phyloP scores from a whole-genome alignment of 2,113 vertebrate genomes.

The Gobiocypris rarus region DNA sequence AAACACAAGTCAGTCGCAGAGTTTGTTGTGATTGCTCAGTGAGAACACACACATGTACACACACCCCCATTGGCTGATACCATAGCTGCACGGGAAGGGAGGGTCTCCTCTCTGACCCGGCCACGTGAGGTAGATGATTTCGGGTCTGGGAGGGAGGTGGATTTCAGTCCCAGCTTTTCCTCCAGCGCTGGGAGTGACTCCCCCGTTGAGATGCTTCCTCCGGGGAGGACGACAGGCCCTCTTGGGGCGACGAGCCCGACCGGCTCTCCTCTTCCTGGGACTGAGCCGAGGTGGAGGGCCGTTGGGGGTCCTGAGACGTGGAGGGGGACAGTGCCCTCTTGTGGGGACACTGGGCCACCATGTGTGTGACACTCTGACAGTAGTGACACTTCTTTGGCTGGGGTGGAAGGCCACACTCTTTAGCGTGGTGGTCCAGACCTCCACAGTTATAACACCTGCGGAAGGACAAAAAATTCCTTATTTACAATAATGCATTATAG shows the following conservation, averaged over 20 bases:
- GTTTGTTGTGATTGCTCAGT: slow-evolving; percentile 52
- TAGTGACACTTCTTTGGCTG: slow-evolving; percentile 99
- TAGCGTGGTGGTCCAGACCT: slow-evolving; percentile 97
- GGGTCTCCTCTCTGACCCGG: slow-evolving; percentile 69
- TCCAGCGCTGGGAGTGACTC: slow-evolving; percentile 89
- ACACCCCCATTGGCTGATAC: slow-evolving; percentile 62
- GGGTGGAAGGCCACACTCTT: slow-evolving; percentile 96
- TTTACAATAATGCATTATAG: neutral
- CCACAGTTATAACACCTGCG: slow-evolving; percentile 98
- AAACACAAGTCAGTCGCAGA: slow-evolving; percentile 18
- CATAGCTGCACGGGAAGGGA: slow-evolving; percentile 68
- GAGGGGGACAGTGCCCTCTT: slow-evolving; percentile 77
- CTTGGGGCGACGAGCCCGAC: slow-evolving; percentile 82
- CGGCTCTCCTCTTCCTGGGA: slow-evolving; percentile 75
- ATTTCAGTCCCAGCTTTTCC: slow-evolving; percentile 83
- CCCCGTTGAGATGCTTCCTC: slow-evolving; percentile 88
- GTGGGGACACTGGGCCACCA: slow-evolving; percentile 93
- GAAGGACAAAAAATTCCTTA: neutral
- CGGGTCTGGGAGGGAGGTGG: slow-evolving; percentile 61
- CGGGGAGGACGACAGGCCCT: slow-evolving; percentile 82
- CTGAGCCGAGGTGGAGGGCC: slow-evolving; percentile 77
- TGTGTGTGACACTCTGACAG: slow-evolving; percentile 97
- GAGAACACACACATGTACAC: slow-evolving; percentile 53
- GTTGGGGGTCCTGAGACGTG: slow-evolving; percentile 89
- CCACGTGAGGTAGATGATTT: slow-evolving; percentile 79